Percentiles rank a stretch among this genome's conserved stretches.
Conservation (phyloP, 2,113 vertebrate genomes). For the Embiotoca jacksoni region DNA sequence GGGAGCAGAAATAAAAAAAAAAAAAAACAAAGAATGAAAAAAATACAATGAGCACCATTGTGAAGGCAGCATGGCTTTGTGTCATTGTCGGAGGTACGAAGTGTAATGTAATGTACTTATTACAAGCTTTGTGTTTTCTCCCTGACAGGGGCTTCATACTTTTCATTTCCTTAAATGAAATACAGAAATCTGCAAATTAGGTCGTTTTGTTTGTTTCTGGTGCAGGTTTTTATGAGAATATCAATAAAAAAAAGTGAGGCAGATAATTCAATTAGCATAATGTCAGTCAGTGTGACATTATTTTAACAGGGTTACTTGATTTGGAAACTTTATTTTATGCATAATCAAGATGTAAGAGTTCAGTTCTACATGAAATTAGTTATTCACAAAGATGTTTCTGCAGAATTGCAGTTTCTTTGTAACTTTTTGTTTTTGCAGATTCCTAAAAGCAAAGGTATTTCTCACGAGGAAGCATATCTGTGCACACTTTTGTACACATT, state of each 20-base stretch:
- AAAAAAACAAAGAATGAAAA: slow-evolving; percentile 25
- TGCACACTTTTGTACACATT: slow-evolving; percentile 41
- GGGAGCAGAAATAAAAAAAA: slow-evolving; percentile 6
- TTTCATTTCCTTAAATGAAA: slow-evolving; percentile 25
- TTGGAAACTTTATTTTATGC: neutral
- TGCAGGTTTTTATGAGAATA: slow-evolving; percentile 24
- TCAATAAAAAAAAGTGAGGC: slow-evolving; percentile 5
- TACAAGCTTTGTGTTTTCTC: slow-evolving; percentile 19
- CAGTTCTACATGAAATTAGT: neutral
- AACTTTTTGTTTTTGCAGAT: neutral
- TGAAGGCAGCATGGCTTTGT: slow-evolving; percentile 46
- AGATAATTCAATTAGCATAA: neutral
- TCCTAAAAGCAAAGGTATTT: slow-evolving; percentile 23
- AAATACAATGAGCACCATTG: slow-evolving; percentile 45
- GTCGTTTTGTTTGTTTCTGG: slow-evolving; percentile 35
- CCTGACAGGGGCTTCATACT: slow-evolving; percentile 24
- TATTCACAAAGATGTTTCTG: slow-evolving; percentile 13
- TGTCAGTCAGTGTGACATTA: slow-evolving; percentile 8
- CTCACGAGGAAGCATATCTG: slow-evolving; percentile 36
- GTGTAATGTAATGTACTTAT: slow-evolving; percentile 45
- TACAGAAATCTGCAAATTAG: slow-evolving; percentile 14
- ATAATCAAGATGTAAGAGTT: slow-evolving; percentile 20
- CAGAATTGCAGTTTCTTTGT: slow-evolving; percentile 5
- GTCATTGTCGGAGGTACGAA: slow-evolving; percentile 41
- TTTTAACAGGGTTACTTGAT: neutral